phyloP scores from a whole-genome alignment of 1,140 invertebrate genomes.

The Dolichoris vasculosae region DNA sequence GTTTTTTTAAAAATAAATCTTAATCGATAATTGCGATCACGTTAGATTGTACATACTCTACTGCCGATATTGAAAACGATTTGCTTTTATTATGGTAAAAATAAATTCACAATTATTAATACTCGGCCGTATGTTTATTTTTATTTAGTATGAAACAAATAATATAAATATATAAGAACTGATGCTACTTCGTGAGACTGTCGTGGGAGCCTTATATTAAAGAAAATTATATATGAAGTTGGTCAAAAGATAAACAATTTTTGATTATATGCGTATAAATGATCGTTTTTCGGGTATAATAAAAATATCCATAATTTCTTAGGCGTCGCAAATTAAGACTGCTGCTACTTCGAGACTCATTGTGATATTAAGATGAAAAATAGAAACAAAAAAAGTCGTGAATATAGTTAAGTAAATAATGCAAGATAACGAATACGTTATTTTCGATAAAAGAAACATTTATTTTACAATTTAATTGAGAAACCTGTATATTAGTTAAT shows the following conservation, averaged over 20 bases:
- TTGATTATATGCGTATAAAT: conserved; percentile 34
- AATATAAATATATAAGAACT: conserved; percentile 58
- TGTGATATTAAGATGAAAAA: conserved; percentile 54
- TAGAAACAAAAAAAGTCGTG: conserved; percentile 27
- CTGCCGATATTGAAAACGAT: conserved; percentile 53
- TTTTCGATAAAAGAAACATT: conserved; percentile 14
- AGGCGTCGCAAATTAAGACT: conserved; percentile 53
- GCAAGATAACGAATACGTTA: neutral
- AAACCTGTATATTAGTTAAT: neutral
- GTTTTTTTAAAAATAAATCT: conserved; percentile 39
- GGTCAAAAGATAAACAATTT: conserved; percentile 42
- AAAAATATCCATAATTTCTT: conserved; percentile 40
- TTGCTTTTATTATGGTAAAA: conserved; percentile 55
- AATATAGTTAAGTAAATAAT: conserved; percentile 19
- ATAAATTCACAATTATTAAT: conserved; percentile 54
- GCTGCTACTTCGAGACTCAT: conserved; percentile 56
- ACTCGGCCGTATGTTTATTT: conserved; percentile 47
- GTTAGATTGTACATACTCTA: conserved; percentile 54
- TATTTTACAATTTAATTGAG: neutral
- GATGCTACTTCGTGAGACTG: conserved; percentile 66
- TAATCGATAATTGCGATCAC: conserved; percentile 52
- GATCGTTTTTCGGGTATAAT: conserved; percentile 32
- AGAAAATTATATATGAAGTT: conserved; percentile 56
- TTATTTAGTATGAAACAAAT: conserved; percentile 31
- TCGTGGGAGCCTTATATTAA: conserved; percentile 63